phyloP scores from a whole-genome alignment of 2,113 vertebrate genomes.

The Aphyosemion australe region DNA sequence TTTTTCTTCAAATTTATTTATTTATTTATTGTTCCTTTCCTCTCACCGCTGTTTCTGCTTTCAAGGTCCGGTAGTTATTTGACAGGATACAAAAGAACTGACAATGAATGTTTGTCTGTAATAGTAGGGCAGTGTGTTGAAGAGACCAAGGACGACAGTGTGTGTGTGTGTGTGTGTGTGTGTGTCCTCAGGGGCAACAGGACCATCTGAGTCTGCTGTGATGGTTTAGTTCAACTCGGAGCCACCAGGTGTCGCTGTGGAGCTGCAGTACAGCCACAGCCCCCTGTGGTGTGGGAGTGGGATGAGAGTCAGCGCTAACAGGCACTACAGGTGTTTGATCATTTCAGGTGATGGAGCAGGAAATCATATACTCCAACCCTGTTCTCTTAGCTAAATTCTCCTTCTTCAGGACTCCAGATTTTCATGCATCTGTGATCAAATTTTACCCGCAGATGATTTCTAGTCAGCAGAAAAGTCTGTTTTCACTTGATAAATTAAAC shows the following conservation, averaged over 20 bases:
- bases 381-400: constrained; percentile 9
- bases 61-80: constrained; percentile 20
- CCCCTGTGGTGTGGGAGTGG: constrained; percentile 13
- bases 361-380: constrained; percentile 25
- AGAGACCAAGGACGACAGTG: constrained; percentile 5
- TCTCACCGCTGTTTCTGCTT: constrained; percentile 3
- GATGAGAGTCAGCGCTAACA: constrained; percentile 5
- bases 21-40: background rate
- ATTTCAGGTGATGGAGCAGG: constrained; percentile 25
- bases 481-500: constrained; percentile 19
- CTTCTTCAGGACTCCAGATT: background rate
- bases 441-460: background rate
- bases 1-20: constrained; percentile 4
- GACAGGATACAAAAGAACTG: constrained; percentile 31
- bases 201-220: constrained; percentile 13
- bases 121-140: constrained; percentile 30
- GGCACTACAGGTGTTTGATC: constrained; percentile 60
- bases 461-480: background rate
- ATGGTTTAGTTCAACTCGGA: background rate
- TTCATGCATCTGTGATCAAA: constrained; percentile 16
- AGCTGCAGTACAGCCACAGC: constrained; percentile 8
- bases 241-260: constrained; percentile 75
- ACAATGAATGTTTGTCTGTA: background rate
- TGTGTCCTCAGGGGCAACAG: constrained; percentile 15
- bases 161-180: background rate